Evolutionary conservation across 2,888 invertebrate species (phyloP).

Genomic region (Pediacus dermestoides): DNA sequence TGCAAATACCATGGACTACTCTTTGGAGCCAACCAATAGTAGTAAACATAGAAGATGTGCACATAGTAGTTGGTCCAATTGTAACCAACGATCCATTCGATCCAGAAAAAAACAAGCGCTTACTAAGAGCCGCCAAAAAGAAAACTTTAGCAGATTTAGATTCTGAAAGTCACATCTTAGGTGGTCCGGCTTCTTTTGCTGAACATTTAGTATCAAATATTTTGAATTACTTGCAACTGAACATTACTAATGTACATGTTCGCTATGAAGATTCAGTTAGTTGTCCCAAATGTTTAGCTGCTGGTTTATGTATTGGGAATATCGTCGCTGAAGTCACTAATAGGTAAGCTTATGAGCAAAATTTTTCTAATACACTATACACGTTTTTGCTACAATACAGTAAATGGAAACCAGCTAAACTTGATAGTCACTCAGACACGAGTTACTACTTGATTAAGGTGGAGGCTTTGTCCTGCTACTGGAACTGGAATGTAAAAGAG

Average conservation of each 20-base stretch:
- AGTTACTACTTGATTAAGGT: conserved; percentile 71
- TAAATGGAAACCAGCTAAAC: conserved; percentile 70
- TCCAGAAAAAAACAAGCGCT: conserved; percentile 67
- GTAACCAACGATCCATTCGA: conserved; percentile 66
- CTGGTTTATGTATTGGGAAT: conserved; percentile 73
- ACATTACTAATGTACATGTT: conserved; percentile 73
- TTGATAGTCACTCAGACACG: conserved; percentile 46
- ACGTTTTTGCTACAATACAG: too few relatives aligned
- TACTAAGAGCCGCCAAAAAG: conserved; percentile 69
- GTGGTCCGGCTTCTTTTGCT: conserved; percentile 64
- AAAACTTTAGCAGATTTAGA: conserved; percentile 67
- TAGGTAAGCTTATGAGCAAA: too few relatives aligned
- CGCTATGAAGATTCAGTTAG: conserved; percentile 75
- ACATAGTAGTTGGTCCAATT: conserved; percentile 72
- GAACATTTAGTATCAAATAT: conserved; percentile 72
- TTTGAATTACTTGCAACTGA: conserved; percentile 76
- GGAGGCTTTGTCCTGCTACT: conserved; percentile 73
- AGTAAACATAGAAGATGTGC: conserved; percentile 72
- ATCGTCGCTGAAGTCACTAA: conserved; percentile 78
- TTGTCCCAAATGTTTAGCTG: conserved; percentile 64
- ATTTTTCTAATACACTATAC: too few relatives aligned
- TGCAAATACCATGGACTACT: conserved; percentile 77
- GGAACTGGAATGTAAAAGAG: conserved; percentile 61
- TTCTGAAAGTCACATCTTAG: conserved; percentile 56
- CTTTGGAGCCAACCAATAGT: conserved; percentile 71